A percentile compares a stretch with the other conserved stretches of the same genome.
Conservation (phyloP, 2,113 vertebrate genomes). For the Blennius ocellaris region DNA sequence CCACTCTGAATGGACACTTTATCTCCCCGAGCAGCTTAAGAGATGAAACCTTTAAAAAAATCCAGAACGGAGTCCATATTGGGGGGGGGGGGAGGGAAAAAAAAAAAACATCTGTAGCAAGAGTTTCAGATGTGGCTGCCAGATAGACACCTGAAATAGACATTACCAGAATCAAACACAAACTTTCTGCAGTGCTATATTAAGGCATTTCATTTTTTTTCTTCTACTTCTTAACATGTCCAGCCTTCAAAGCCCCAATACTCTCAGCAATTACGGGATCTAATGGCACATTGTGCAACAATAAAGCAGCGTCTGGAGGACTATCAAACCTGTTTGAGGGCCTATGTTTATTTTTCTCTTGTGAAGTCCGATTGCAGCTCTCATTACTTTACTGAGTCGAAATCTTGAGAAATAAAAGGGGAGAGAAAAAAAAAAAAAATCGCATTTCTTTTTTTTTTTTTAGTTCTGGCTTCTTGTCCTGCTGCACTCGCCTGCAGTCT, state of each 20-base stretch:
- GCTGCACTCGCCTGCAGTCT: slow-evolving; percentile 45
- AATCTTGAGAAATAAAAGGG: slow-evolving; percentile 47
- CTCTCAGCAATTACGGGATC: slow-evolving; percentile 47
- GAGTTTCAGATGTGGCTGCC: slow-evolving; percentile 70
- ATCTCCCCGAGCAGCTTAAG: slow-evolving; percentile 49
- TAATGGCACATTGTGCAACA: slow-evolving; percentile 62
- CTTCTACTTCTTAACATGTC: slow-evolving; percentile 69
- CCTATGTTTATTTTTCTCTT: slow-evolving; percentile 45
- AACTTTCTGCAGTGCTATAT: slow-evolving; percentile 56
- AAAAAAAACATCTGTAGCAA: slow-evolving; percentile 68
- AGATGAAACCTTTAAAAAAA: slow-evolving; percentile 59
- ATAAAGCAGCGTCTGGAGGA: slow-evolving; percentile 34
- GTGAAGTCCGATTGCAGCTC: slow-evolving; percentile 16
- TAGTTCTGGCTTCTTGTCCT: slow-evolving; percentile 36
- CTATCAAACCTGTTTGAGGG: slow-evolving; percentile 48
- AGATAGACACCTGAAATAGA: slow-evolving; percentile 79
- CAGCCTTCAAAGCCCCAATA: slow-evolving; percentile 54
- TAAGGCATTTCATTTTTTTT: slow-evolving; percentile 45
- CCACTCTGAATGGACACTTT: slow-evolving; percentile 49
- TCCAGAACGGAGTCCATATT: slow-evolving; percentile 43
- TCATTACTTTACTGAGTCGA: slow-evolving; percentile 42
- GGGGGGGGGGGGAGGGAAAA: too few species aligned
- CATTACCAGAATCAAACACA: slow-evolving; percentile 71
- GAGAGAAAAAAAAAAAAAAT: slow-evolving; percentile 20
- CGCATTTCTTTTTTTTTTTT: background rate